phyloP scores from a whole-genome alignment of 2,113 vertebrate species.

The Centropristis striata region DNA sequence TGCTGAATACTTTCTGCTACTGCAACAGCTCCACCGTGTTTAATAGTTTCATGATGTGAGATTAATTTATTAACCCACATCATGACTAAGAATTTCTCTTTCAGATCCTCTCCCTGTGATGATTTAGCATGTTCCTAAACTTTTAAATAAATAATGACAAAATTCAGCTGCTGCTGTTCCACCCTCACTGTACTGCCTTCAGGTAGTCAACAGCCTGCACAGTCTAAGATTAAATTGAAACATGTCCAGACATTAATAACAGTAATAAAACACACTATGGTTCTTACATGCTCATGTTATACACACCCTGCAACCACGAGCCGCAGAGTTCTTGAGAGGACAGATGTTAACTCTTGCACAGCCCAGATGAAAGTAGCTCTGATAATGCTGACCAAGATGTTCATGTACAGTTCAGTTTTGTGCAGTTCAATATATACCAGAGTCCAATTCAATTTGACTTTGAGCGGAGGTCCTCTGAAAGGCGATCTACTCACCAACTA shows the following conservation, averaged over 20 bases:
- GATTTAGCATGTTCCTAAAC: background rate
- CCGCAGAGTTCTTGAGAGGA: slow-evolving; percentile 8
- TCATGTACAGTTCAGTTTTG: slow-evolving; percentile 19
- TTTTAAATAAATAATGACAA: slow-evolving; percentile 10
- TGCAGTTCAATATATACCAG: slow-evolving; percentile 19
- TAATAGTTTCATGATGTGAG: background rate
- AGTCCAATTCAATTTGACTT: slow-evolving; percentile 8
- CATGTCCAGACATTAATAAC: slow-evolving; percentile 28
- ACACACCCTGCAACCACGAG: slow-evolving; percentile 22
- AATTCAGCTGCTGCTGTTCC: background rate
- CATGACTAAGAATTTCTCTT: too few species aligned
- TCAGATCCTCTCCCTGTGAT: background rate
- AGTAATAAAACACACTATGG: slow-evolving; percentile 24
- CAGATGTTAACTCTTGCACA: slow-evolving; percentile 4
- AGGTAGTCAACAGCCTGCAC: background rate
- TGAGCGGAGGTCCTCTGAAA: background rate
- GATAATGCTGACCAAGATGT: slow-evolving; percentile 20
- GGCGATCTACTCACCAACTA: background rate
- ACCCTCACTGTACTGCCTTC: background rate
- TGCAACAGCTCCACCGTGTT: background rate
- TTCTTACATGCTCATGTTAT: slow-evolving; percentile 14
- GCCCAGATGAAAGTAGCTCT: slow-evolving; percentile 13
- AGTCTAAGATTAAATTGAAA: slow-evolving; percentile 4
- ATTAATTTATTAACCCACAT: too few species aligned
- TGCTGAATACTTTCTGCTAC: background rate